Evolutionary conservation across 2,113 vertebrate genomes (phyloP), one percentile per base, ranked within the genome.

Genomic region (Megaleporinus macrocephalus): DNA sequence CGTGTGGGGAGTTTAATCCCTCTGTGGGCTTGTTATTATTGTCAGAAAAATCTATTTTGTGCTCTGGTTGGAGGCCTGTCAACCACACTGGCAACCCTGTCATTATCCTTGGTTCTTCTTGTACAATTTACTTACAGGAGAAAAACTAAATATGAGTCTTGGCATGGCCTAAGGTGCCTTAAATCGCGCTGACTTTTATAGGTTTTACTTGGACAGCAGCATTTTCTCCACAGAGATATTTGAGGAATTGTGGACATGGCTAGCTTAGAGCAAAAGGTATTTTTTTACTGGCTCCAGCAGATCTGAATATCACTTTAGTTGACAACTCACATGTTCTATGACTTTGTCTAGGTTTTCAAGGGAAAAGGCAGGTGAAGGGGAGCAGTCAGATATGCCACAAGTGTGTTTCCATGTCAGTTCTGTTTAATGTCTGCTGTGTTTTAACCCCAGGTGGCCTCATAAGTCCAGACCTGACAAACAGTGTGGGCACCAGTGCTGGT

Each of bases 401-500:
- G 15, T 61, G 47, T 80, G 65, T 79, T 80, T 72, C 73, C 36
- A 47, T 49, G 71, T 80, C 73, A 70, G 30, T 80, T 76, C 73
- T 44, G 63, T 74, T 65, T 90, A 69, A 71, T 53, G 49, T 86
- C n/a, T 85, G 0, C 88, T 41, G 26, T 80, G 36, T 86, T 26
- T 89, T 88, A 91, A 86, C 86, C 83, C 0, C 89, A 96, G 95
- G 95, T 96, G 96, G 97, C 89, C 94, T 98, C 89, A 95, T 98
- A 95, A 92, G 94, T 86, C 94, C 96, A 80, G 97, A 98, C 90
- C 93, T 99, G 88, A 87, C 95, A 80, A 95, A 93, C 89, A 91
- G 95, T 85, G 95, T 96, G 89, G 95, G 96, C 95, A 96, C 96
- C 95, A 96, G 93, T 84, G 93, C 96, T 91, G 97, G 97, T 99